phyloP scores from a whole-genome alignment of 2,888 invertebrate species.

The Yponomeuta plumbellus region DNA sequence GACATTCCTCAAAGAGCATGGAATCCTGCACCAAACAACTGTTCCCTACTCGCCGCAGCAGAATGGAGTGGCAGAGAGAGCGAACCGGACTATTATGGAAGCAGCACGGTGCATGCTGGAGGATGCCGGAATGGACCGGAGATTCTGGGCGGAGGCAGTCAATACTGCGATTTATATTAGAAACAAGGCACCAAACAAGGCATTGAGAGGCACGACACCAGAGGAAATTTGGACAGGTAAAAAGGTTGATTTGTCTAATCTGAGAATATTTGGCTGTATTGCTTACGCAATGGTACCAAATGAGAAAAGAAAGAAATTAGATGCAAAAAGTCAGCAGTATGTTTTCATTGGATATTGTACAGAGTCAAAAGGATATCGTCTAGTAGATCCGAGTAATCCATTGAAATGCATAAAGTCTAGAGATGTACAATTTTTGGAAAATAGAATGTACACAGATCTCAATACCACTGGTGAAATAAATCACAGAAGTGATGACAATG shows the following conservation, averaged over 20 bases:
- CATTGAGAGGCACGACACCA: conserved; percentile 1
- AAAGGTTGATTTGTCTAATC: conserved; percentile 10
- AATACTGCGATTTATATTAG: not conserved
- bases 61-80: conserved; percentile 4
- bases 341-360: conserved; percentile 21
- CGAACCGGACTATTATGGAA: not conserved
- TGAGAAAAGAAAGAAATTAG: conserved; percentile 17
- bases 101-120: not conserved
- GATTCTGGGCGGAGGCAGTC: not conserved
- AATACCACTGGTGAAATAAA: not conserved
- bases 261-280: conserved; percentile 19
- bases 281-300: conserved; percentile 18
- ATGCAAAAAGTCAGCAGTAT: conserved; percentile 18
- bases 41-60: not conserved
- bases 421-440: conserved; percentile 11
- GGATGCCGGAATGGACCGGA: not conserved
- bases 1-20: not conserved
- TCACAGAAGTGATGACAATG: not conserved
- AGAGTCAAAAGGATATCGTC: conserved; percentile 21
- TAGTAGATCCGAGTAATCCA: conserved; percentile 19
- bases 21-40: conserved; percentile 1
- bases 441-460: not conserved
- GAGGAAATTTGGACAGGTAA: conserved; percentile 12
- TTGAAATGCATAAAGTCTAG: conserved; percentile 13
- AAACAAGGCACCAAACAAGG: conserved; percentile 2